Evolutionary conservation across 2,888 invertebrate genomes (phyloP).

Genomic region (Drosophila mimica): DNA sequence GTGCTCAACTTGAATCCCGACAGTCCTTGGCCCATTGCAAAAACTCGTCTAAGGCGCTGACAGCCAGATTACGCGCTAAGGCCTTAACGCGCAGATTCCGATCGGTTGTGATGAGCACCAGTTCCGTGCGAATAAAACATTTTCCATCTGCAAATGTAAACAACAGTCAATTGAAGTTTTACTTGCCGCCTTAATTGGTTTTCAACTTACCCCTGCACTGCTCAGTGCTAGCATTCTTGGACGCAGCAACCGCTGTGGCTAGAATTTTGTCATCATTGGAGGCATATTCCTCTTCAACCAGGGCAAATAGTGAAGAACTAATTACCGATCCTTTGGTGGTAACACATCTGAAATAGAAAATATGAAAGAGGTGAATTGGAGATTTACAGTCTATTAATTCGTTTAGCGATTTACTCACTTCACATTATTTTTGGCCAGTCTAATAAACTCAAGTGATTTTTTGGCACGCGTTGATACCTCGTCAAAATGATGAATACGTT

Average conservation of each 20-base stretch:
- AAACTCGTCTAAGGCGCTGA: conserved; percentile 94
- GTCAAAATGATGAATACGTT: conserved; percentile 87
- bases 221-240: conserved; percentile 79
- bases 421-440: conserved; percentile 88
- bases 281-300: conserved; percentile 89
- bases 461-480: conserved; percentile 91
- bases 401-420: conserved; percentile 76
- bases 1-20: conserved; percentile 86
- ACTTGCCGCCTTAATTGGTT: neutral
- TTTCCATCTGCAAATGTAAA: conserved; percentile 79
- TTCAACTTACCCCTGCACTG: conserved; percentile 73
- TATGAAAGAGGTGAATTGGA: neutral
- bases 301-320: conserved; percentile 92
- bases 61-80: conserved; percentile 95
- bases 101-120: conserved; percentile 97
- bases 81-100: conserved; percentile 98
- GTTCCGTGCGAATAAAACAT: conserved; percentile 88
- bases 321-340: conserved; percentile 91
- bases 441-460: conserved; percentile 90
- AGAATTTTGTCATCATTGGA: conserved; percentile 92
- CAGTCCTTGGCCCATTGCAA: conserved; percentile 91
- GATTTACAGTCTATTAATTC: neutral
- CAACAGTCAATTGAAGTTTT: neutral
- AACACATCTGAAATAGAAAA: neutral
- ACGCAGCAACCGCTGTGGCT: conserved; percentile 88